A percentile compares a stretch with the other conserved stretches of the same genome.
phyloP scores from a whole-genome alignment of 1,140 invertebrate species.

The Wiebesia pumilae region DNA sequence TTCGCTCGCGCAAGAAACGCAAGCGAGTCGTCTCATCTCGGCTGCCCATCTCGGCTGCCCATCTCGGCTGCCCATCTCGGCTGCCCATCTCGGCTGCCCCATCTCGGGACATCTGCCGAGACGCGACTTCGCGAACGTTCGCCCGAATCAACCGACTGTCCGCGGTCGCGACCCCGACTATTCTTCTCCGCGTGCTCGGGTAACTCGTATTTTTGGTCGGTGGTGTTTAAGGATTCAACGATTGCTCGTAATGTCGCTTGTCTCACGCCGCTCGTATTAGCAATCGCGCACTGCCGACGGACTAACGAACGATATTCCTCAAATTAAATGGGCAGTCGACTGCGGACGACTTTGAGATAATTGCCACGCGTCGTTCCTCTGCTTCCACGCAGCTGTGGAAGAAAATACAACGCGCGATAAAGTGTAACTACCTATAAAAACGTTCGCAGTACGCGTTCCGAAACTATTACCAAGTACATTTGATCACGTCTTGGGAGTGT shows the following conservation, averaged over 20 bases:
- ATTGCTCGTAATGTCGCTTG: slow-evolving; percentile 29
- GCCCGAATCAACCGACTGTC: not conserved
- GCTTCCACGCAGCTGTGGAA: too few relatives aligned
- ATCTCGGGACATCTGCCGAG: slow-evolving; percentile 43
- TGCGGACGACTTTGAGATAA: too few relatives aligned
- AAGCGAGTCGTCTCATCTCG: not conserved
- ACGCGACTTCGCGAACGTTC: not conserved
- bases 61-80: not conserved
- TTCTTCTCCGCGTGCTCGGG: not conserved
- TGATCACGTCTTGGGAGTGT: too few relatives aligned
- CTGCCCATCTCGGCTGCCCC: slow-evolving; percentile 2
- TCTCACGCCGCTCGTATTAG: not conserved
- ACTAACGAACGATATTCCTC: slow-evolving; percentile 25
- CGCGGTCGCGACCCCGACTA: not conserved
- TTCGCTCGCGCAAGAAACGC: slow-evolving; percentile 8
- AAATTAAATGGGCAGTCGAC: slow-evolving; percentile 33
- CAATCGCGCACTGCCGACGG: too few relatives aligned
- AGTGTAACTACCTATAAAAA: too few relatives aligned
- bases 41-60: slow-evolving; percentile 26
- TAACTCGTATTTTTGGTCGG: slow-evolving; percentile 23
- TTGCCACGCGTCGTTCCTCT: too few relatives aligned
- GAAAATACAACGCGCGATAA: too few relatives aligned
- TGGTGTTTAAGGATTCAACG: not conserved
- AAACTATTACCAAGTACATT: too few relatives aligned
- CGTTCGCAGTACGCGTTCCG: too few relatives aligned